phyloP scores from a whole-genome alignment of 2,888 invertebrate species.

The Tenthredo scrophulariae region DNA sequence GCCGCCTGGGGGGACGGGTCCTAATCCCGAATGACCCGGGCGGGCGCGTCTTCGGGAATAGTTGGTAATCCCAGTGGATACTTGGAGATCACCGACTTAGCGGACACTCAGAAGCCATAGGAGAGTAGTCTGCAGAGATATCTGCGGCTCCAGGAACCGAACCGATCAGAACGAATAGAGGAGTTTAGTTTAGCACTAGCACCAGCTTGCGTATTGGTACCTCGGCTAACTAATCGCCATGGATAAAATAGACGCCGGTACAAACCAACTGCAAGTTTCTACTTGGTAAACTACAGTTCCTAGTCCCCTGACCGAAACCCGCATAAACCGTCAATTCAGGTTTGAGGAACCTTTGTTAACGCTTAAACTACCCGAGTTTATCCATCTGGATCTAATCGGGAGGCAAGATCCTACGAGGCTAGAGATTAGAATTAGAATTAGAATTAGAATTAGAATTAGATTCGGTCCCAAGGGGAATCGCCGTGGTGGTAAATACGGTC shows the following conservation, averaged over 20 bases:
- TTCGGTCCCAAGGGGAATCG: too few species aligned
- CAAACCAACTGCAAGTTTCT: slow-evolving; percentile 6
- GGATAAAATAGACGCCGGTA: slow-evolving; percentile 16
- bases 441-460: slow-evolving; percentile 38
- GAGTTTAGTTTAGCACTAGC: slow-evolving; percentile 2
- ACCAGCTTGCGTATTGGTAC: slow-evolving; percentile 29
- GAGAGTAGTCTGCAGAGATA: not conserved
- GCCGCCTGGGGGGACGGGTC: slow-evolving; percentile 56
- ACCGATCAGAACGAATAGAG: slow-evolving; percentile 16
- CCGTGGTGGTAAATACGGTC: too few species aligned
- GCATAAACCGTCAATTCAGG: slow-evolving; percentile 29
- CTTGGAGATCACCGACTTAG: slow-evolving; percentile 77
- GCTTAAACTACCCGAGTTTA: slow-evolving; percentile 22
- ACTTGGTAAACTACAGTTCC: slow-evolving; percentile 33
- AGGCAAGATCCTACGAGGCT: not conserved
- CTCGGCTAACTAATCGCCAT: slow-evolving; percentile 31
- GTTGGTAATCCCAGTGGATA: slow-evolving; percentile 76
- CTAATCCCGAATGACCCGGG: slow-evolving; percentile 49
- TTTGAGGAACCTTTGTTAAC: slow-evolving; percentile 23
- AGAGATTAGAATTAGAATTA: slow-evolving; percentile 36
- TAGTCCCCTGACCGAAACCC: not conserved
- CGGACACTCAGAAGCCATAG: slow-evolving; percentile 71
- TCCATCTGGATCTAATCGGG: slow-evolving; percentile 44
- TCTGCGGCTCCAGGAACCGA: not conserved
- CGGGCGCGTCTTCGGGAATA: slow-evolving; percentile 76